phyloP scores from a whole-genome alignment of 1,140 invertebrate species.

The Notospermus geniculatus region DNA sequence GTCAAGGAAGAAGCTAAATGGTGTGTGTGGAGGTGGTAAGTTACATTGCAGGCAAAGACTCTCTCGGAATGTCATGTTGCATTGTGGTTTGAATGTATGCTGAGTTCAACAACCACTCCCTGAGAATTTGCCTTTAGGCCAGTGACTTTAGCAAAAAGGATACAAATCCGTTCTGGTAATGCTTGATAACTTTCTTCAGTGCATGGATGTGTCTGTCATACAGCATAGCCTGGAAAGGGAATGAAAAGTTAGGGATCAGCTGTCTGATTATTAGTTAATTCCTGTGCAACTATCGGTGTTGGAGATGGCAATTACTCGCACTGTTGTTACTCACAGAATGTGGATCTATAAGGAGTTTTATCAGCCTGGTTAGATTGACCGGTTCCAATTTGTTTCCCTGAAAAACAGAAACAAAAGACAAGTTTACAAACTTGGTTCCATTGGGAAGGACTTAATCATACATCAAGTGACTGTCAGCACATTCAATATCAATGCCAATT shows the following conservation, averaged over 20 bases:
- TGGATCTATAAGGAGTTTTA: constrained; percentile 54
- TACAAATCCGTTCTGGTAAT: constrained; percentile 54
- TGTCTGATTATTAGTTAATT: background rate
- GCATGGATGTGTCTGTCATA: constrained; percentile 54
- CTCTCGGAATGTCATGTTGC: no score
- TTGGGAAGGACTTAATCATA: no score
- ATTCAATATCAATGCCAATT: no score
- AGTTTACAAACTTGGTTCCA: no score
- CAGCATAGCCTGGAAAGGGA: constrained; percentile 41
- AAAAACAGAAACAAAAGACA: constrained; percentile 15
- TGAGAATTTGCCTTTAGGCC: background rate
- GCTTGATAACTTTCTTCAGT: constrained; percentile 44
- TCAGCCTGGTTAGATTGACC: constrained; percentile 48
- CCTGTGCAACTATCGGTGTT: background rate
- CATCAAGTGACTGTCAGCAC: no score
- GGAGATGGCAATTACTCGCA: background rate
- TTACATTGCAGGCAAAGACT: background rate
- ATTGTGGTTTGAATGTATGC: no score
- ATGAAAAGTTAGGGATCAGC: background rate
- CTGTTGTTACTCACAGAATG: constrained; percentile 47
- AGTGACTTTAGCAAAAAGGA: constrained; percentile 32
- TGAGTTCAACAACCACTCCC: background rate
- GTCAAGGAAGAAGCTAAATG: background rate
- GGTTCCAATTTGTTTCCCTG: constrained; percentile 45
- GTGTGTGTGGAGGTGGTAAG: background rate